A percentile compares a stretch with the other conserved stretches of the same genome.
Evolutionary conservation across 2,888 invertebrate genomes (phyloP).

Genomic region (Protonemura montana): DNA sequence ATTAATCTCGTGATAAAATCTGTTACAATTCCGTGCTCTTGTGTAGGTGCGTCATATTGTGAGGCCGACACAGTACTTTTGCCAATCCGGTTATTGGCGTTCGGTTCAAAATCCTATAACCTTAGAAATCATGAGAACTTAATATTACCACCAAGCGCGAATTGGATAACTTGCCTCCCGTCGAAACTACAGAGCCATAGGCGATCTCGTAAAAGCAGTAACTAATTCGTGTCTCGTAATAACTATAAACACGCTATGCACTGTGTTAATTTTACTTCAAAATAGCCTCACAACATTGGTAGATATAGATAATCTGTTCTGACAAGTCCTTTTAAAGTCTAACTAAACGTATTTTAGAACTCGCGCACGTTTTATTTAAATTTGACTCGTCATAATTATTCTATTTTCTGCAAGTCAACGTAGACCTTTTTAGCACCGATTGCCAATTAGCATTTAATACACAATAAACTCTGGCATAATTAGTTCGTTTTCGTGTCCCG

Average conservation of each 20-base stretch:
- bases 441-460: constrained; percentile 12
- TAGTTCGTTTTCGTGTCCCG: neutral
- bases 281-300: neutral
- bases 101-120: neutral
- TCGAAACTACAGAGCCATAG: neutral
- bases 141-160: neutral
- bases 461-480: neutral
- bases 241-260: neutral
- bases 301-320: neutral
- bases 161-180: neutral
- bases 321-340: neutral
- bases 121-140: neutral
- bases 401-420: neutral
- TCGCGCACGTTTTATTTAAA: neutral
- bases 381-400: neutral
- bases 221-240: neutral
- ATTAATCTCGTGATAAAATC: neutral
- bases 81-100: neutral
- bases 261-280: neutral
- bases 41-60: neutral
- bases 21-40: constrained; percentile 3
- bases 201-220: neutral
- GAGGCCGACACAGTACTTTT: neutral
- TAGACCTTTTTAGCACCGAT: neutral
- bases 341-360: neutral